Percentiles rank a stretch among this genome's conserved stretches.
Evolutionary conservation across 2,888 invertebrate species (phyloP).

Genomic region (Phaedon cochleariae): DNA sequence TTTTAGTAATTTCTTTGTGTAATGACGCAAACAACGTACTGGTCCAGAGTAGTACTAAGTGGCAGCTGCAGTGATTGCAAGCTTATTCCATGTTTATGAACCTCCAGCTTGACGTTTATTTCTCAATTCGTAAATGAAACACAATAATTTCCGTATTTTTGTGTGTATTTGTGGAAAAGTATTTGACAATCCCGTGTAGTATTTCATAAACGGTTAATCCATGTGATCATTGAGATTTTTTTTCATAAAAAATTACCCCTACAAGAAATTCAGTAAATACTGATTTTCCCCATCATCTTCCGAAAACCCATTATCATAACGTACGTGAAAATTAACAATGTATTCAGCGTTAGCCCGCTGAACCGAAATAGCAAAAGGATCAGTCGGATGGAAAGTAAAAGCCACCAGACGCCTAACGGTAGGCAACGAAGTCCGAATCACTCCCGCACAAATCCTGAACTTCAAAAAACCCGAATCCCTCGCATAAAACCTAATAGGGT

Average conservation of each 20-base stretch:
- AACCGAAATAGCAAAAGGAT: slow-evolving; percentile 95
- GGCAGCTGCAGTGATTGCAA: too few species aligned
- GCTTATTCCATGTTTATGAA: too few species aligned
- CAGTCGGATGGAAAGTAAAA: slow-evolving; percentile 95
- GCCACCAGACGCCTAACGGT: slow-evolving; percentile 85
- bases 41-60: too few species aligned
- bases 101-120: too few species aligned
- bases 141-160: too few species aligned
- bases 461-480: slow-evolving; percentile 78
- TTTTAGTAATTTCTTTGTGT: too few species aligned
- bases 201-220: too few species aligned
- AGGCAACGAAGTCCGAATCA: slow-evolving; percentile 71
- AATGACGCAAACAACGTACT: too few species aligned
- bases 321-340: slow-evolving; percentile 93
- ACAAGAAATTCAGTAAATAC: slow-evolving; percentile 43
- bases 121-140: too few species aligned
- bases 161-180: too few species aligned
- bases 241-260: background rate
- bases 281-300: slow-evolving; percentile 36
- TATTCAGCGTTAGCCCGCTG: slow-evolving; percentile 93
- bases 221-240: too few species aligned
- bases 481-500: slow-evolving; percentile 92
- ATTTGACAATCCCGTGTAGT: too few species aligned
- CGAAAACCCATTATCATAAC: slow-evolving; percentile 57
- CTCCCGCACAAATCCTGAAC: slow-evolving; percentile 78